A percentile compares a stretch with the other conserved stretches of the same genome.
Conservation (phyloP, 1,140 invertebrate genomes). For the Cyrtorhinus lividipennis region DNA sequence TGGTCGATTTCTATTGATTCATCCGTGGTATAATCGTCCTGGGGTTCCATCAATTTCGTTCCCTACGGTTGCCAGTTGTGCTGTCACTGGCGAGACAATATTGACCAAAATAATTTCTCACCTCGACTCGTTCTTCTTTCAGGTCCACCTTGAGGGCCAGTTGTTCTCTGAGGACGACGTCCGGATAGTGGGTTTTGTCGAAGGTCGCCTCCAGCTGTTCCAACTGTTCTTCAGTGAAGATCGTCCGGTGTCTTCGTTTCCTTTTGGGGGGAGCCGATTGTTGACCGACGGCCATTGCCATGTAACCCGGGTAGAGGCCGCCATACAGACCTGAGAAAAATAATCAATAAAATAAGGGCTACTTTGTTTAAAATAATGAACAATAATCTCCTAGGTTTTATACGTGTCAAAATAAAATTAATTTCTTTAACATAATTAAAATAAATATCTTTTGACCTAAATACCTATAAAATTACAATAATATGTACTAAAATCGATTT, state of each 20-base stretch:
- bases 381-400: no score
- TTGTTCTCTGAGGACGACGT: constrained; percentile 78
- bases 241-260: constrained; percentile 73
- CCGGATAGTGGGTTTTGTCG: constrained; percentile 82
- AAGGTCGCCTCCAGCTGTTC: constrained; percentile 95
- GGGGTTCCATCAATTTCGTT: no score
- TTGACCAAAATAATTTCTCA: constrained; percentile 43
- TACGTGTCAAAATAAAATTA: no score
- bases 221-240: constrained; percentile 95
- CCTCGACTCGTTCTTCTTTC: constrained; percentile 96
- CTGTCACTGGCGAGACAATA: no score
- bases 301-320: constrained; percentile 55
- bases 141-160: constrained; percentile 88
- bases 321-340: constrained; percentile 48
- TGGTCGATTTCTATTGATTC: no score
- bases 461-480: no score
- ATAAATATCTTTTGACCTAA: no score
- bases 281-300: constrained; percentile 38
- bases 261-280: constrained; percentile 49
- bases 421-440: no score
- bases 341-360: neutral
- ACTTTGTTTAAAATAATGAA: neutral
- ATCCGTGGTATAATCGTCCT: no score
- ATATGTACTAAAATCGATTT: no score
- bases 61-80: no score